phyloP scores from a whole-genome alignment of 2,888 invertebrate genomes.

The Iphiclides podalirius region DNA sequence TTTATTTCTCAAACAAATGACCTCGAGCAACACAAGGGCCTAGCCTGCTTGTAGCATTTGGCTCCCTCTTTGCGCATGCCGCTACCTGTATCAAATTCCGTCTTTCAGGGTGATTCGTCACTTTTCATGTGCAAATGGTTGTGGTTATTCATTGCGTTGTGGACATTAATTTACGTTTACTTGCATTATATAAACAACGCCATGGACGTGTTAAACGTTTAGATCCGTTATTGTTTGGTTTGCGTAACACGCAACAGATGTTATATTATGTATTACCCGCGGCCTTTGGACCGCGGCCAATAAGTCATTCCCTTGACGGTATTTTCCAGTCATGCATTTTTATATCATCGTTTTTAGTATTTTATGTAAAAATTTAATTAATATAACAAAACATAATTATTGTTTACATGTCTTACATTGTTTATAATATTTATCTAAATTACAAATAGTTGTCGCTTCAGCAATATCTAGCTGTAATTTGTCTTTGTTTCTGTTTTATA shows the following conservation, averaged over 20 bases:
- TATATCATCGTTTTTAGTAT: background rate
- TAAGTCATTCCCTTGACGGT: conserved; percentile 46
- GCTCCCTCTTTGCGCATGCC: no score
- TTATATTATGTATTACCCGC: conserved; percentile 35
- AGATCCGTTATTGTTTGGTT: conserved; percentile 28
- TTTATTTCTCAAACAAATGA: no score
- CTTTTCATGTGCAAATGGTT: no score
- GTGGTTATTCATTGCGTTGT: conserved; percentile 14
- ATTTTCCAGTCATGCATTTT: conserved; percentile 45
- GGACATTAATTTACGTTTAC: background rate
- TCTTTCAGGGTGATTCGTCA: no score
- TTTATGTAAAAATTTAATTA: conserved; percentile 24
- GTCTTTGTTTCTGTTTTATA: no score
- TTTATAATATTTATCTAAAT: no score
- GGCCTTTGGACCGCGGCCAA: conserved; percentile 57
- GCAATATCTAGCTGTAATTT: no score
- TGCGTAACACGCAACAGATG: conserved; percentile 33
- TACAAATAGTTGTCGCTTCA: no score
- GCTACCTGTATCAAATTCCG: no score
- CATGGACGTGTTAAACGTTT: conserved; percentile 33
- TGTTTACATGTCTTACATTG: no score
- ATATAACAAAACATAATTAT: conserved; percentile 31
- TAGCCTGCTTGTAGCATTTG: no score
- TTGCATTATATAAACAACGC: conserved; percentile 26
- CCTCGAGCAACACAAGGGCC: no score